Evolutionary conservation across 1,140 invertebrate species (phyloP), one percentile per base, ranked within the genome.

Genomic region (Ganaspis sp.): DNA sequence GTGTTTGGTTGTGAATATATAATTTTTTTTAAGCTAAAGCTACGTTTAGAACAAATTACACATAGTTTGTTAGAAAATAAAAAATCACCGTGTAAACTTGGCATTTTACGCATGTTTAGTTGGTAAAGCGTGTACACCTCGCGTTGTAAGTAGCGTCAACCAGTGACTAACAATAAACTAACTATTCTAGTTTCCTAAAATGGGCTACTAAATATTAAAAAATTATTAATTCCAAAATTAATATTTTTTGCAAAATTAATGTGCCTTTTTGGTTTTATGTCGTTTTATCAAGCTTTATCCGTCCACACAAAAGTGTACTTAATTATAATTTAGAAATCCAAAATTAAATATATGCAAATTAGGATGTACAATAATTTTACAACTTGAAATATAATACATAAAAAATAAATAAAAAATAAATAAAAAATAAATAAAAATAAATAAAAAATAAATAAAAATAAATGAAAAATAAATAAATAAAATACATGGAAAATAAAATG

Each of bases 81-180:
- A 64, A 29, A 64, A 64, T 64, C 58, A 64, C 58, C 58, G 58
- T 64, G 58, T 64, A 64, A 75, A 81, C 72, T 80, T 79, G 79
- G 74, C 77, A 78, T 86, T 76, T 85, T 73, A 73, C 81, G 87
- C 88, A 88, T 89, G 86, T 89, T 49, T 86, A 84, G 77, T 69
- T 79, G 69, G 38, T 80, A 78, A 81, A 78, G 82, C 75, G 86
- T 88, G 84, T 85, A 88, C 87, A 78, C 81, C 86, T 89, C 87
- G 80, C 81, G 84, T 90, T 90, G 89, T 90, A 89, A 90, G 88
- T 88, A 81, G 81, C 84, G 85, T 89, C 84, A 86, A 75, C 58
- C 78, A 89, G 83, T 82, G 73, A 89, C 88, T 89, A 90, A 90
- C 89, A 87, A 80, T 75, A 53, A 49, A 87, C 85, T 88, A 89